Percentiles rank a stretch among this genome's conserved stretches.
Evolutionary conservation across 2,113 vertebrate genomes (phyloP).

Genomic region (Axis porcinus): DNA sequence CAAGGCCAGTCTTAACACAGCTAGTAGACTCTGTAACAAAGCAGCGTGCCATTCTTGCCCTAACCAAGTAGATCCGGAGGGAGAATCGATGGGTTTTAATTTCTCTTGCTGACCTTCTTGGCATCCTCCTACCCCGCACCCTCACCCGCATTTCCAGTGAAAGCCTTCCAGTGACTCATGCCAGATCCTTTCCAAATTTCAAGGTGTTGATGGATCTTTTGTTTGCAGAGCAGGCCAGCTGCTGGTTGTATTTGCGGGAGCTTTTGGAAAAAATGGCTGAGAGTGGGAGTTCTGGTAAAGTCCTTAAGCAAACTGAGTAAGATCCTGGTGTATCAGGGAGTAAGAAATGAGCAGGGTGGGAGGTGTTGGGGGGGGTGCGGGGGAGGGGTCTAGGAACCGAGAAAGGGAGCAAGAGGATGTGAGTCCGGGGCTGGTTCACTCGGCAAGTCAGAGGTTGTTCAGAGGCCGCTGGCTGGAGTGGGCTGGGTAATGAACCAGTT

Average conservation of each 20-base stretch:
- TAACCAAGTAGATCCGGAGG: neutral
- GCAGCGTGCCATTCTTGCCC: neutral
- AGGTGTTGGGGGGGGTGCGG: neutral
- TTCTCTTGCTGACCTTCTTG: neutral
- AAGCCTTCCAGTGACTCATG: neutral
- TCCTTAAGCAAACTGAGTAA: neutral
- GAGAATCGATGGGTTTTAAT: neutral
- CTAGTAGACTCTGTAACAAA: neutral
- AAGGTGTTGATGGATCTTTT: neutral
- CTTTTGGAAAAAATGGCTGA: neutral
- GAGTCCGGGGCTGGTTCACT: slow-evolving; percentile 59
- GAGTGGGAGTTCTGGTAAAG: neutral
- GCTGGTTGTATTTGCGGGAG: neutral
- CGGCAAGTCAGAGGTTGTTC: slow-evolving; percentile 63
- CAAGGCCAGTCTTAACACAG: neutral
- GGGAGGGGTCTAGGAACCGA: slow-evolving; percentile 43
- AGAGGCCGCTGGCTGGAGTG: slow-evolving; percentile 51
- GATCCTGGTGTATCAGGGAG: neutral
- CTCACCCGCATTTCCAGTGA: accelerated
- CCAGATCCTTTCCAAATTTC: neutral
- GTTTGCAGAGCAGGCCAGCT: neutral
- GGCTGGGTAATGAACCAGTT: slow-evolving; percentile 48
- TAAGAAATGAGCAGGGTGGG: slow-evolving; percentile 47
- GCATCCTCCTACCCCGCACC: neutral
- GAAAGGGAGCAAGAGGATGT: slow-evolving; percentile 60